Base-by-base conservation (phyloP, 2,113 vertebrate species). In the Cheirogaleus medius region DNA sequence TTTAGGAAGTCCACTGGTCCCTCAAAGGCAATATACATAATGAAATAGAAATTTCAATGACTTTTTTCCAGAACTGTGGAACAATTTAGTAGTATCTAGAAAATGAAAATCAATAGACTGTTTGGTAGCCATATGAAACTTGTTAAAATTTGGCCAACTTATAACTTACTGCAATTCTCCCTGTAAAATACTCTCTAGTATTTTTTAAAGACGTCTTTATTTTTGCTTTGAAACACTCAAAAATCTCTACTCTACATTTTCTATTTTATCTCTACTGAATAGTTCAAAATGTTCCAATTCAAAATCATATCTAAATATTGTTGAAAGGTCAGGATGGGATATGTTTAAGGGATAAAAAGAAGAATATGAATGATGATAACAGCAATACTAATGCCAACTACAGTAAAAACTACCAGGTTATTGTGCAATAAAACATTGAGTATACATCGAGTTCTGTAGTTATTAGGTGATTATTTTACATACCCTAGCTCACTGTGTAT, bases 1-100 rank as follows among this genome's bases (percentile, higher is more conserved):
- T 76, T 94, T 96, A 96, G 13, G 96, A 94, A 42, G 88, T 68
- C 32, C 47, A 68, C 5, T 9, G 5, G 82, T 8, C 95, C 73
- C 97, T 89, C 1, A 64, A 52, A 82, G 95, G 37, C 1, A 88
- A 77, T 97, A 90, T 21, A 49, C 5, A 4, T 12, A 97, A 52
- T 44, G 44, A 12, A 94, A 23, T 44, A 82, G 89, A 94, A 97
- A 97, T 97, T 97, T 95, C 64, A 93, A 78, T 96, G 74, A 78
- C 27, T 87, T 94, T 96, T 94, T 85, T 77, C 32, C 52, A 91
- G 89, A 94, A 93, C 18, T 84, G 20, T 80, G 56, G 27, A 88
- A 86, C 14, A 83, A 66, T 92, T 95, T 82, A 87, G 68, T 86
- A 90, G 68, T 90, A 54, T 96, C 76, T 69, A 84, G 66, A 81